Percentiles rank a stretch among this genome's conserved stretches.
Conservation (phyloP, 2,888 invertebrate genomes). For the Orgyia antiqua region DNA sequence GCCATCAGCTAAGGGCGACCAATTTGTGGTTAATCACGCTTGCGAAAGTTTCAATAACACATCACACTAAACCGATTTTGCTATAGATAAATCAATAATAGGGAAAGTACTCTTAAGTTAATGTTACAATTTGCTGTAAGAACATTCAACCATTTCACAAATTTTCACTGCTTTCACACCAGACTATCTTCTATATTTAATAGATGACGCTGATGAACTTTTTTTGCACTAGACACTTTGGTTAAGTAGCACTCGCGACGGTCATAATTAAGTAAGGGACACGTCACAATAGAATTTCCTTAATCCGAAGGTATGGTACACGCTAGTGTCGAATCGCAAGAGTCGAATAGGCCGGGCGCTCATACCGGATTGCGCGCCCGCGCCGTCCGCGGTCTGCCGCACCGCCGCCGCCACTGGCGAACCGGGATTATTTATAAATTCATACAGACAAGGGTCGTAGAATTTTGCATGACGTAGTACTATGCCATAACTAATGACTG, state of each 20-base stretch:
- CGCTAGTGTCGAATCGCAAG: constrained; percentile 43
- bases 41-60: too few relatives aligned
- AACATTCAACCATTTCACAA: too few relatives aligned
- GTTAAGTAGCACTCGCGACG: constrained; percentile 32
- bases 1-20: too few relatives aligned
- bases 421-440: constrained; percentile 76
- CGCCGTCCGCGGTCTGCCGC: constrained; percentile 74
- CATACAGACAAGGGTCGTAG: constrained; percentile 75
- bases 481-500: constrained; percentile 58
- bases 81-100: too few relatives aligned
- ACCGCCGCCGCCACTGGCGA: constrained; percentile 75
- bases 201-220: constrained; percentile 21
- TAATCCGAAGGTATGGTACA: constrained; percentile 6
- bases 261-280: constrained; percentile 8
- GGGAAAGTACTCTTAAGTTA: too few relatives aligned
- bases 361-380: constrained; percentile 70
- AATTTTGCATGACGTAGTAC: constrained; percentile 61
- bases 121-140: too few relatives aligned
- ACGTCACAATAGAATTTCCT: constrained; percentile 7
- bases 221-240: constrained; percentile 28
- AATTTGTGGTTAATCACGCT: too few relatives aligned
- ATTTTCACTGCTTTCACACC: constrained; percentile 21
- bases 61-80: too few relatives aligned
- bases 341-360: constrained; percentile 56
- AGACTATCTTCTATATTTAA: constrained; percentile 26